Evolutionary conservation across 2,113 vertebrate genomes (phyloP), one percentile per base, ranked within the genome.

Genomic region (Mirza zaza): DNA sequence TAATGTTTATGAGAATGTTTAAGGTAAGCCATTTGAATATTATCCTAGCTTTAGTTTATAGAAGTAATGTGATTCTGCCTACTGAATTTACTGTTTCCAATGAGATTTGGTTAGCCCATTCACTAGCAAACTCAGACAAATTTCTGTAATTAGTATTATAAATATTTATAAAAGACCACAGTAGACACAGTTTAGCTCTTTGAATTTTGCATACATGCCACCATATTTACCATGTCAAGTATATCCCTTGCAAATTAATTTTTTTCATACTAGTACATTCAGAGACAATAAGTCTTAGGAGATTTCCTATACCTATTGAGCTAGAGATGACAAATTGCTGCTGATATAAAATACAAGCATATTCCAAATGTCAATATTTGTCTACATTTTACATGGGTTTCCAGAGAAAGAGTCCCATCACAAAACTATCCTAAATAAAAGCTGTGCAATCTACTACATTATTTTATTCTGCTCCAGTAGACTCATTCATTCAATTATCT

Each of bases 121-220:
- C 20, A 81, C 73, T 93, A 65, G 71, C 18, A 98, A 98, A 97
- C 52, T 89, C 75, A 68, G 59, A 96, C 94, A 97, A 97, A 93
- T 96, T 97, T 98, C 94, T 97, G 87, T 98, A 97, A 98, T 98
- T 98, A 98, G 86, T 90, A 96, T 91, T 55, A 98, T 96, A 98
- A 98, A 97, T 98, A 98, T 98, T 98, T 98, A 97, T 98, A 97
- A 96, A 98, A 97, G 36, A 92, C 84, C 93, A 93, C 11, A 96
- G 67, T 87, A 97, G 85, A 95, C 42, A 94, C 39, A 97, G 71
- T 92, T 98, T 80, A 25, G 32, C 92, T 98, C 94, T 90, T 95
- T 89, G 32, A 87, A 85, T 92, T 98, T 98, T 98, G 34, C 73
- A 96, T 93, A 98, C 98, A 98, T 97, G 57, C 0, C 96, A 82